Percentiles rank a stretch among this genome's conserved stretches.
phyloP scores from a whole-genome alignment of 2,888 invertebrate species.

The Thera obeliscata region DNA sequence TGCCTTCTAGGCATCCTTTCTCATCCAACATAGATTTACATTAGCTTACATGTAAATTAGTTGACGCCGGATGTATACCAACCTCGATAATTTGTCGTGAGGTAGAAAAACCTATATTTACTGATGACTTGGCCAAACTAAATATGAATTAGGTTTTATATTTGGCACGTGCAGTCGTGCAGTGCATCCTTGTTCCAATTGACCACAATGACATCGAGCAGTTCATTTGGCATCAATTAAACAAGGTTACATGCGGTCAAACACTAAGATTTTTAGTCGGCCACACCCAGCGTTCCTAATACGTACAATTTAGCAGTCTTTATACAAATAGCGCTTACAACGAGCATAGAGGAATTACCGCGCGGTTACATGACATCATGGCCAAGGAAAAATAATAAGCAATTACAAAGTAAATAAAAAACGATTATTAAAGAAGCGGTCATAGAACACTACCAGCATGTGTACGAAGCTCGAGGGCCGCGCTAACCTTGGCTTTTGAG shows the following conservation, averaged over 20 bases:
- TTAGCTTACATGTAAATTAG: constrained; percentile 20
- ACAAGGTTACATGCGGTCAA: constrained; percentile 32
- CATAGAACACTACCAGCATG: constrained; percentile 71
- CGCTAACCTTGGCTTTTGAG: constrained; percentile 84
- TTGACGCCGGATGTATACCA: constrained; percentile 22
- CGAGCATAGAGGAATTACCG: constrained; percentile 53
- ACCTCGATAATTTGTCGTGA: background rate
- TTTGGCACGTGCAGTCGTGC: constrained; percentile 8
- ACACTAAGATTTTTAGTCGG: constrained; percentile 22
- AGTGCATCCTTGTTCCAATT: constrained; percentile 23
- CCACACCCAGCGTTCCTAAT: constrained; percentile 14
- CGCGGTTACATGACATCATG: constrained; percentile 73
- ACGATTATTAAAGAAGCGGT: constrained; percentile 59
- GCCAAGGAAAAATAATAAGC: constrained; percentile 67
- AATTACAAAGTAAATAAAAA: constrained; percentile 53
- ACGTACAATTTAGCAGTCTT: constrained; percentile 48
- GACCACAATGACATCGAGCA: constrained; percentile 21
- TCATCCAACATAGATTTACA: constrained; percentile 61
- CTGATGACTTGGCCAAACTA: constrained; percentile 1
- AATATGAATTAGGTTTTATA: constrained; percentile 10
- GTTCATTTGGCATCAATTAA: constrained; percentile 27
- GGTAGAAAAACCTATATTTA: background rate
- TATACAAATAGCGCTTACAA: constrained; percentile 36
- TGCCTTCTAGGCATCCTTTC: constrained; percentile 76
- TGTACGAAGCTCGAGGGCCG: constrained; percentile 74